These are phyloP conservation scores for Marasmarcha lunaedactyla DNA, from an alignment of 2,888 invertebrate genomes.

Conservation along the genomic window DNA sequence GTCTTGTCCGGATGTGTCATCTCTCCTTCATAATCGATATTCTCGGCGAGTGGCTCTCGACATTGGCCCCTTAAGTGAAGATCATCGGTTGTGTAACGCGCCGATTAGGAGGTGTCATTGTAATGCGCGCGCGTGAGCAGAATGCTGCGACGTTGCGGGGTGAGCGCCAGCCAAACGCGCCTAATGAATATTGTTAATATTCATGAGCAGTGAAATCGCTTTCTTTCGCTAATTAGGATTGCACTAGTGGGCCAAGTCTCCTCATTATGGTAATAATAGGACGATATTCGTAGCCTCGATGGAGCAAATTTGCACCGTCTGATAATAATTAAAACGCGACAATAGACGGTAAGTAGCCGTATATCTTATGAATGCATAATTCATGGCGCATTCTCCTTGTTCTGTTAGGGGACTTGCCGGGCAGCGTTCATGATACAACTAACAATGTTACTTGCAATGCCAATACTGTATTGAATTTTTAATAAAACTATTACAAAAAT, in stretches of 20 bases:
- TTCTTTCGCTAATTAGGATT: slow-evolving; percentile 37
- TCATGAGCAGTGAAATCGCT: slow-evolving; percentile 48
- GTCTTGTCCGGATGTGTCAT: slow-evolving; percentile 48
- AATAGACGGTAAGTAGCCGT: slow-evolving; percentile 12
- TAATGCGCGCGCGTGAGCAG: slow-evolving; percentile 41
- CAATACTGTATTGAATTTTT: background rate
- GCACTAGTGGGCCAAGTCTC: slow-evolving; percentile 23
- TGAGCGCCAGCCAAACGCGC: slow-evolving; percentile 42
- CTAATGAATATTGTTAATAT: slow-evolving; percentile 46
- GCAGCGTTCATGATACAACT: slow-evolving; percentile 19
- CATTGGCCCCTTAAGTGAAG: slow-evolving; percentile 57
- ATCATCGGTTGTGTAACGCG: slow-evolving; percentile 51
- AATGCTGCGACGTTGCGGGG: slow-evolving; percentile 19
- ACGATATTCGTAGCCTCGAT: slow-evolving; percentile 17
- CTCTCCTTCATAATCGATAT: slow-evolving; percentile 49
- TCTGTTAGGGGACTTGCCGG: slow-evolving; percentile 28
- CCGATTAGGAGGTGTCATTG: slow-evolving; percentile 62
- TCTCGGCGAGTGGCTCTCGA: slow-evolving; percentile 44
- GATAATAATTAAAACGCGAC: slow-evolving; percentile 23
- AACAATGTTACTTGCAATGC: slow-evolving; percentile 21
- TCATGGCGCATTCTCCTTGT: slow-evolving; percentile 29
- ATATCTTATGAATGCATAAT: slow-evolving; percentile 29
- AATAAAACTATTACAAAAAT: background rate
- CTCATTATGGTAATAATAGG: slow-evolving; percentile 21
- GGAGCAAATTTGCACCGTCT: slow-evolving; percentile 13